phyloP scores from a whole-genome alignment of 1,140 invertebrate species.

The Drosophila tristis region DNA sequence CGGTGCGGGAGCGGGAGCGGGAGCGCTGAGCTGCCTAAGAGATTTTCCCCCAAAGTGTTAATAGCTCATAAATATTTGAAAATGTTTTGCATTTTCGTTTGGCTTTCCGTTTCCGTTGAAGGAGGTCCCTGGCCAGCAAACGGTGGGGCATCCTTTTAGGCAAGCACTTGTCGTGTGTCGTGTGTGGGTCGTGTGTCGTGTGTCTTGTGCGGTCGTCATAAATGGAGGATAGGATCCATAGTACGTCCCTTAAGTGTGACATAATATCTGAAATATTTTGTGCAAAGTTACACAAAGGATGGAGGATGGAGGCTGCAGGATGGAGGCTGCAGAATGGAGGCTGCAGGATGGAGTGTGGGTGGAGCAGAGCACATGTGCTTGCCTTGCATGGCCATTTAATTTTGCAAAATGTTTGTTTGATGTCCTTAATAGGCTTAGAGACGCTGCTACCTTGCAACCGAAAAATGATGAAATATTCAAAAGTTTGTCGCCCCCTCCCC shows the following conservation, averaged over 20 bases:
- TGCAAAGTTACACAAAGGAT: constrained; percentile 77
- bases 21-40: constrained; percentile 39
- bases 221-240: constrained; percentile 56
- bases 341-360: neutral
- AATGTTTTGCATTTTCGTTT: constrained; percentile 76
- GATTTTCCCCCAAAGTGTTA: constrained; percentile 71
- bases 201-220: constrained; percentile 70
- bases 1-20: constrained; percentile 26
- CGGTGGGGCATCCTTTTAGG: constrained; percentile 39
- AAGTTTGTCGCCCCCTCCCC: constrained; percentile 37
- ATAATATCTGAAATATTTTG: constrained; percentile 82
- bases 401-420: constrained; percentile 83
- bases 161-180: constrained; percentile 8
- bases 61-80: constrained; percentile 83
- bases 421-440: constrained; percentile 82
- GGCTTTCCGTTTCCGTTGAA: constrained; percentile 17
- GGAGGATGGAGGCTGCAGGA: constrained; percentile 6
- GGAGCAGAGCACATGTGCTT: constrained; percentile 66
- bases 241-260: constrained; percentile 78
- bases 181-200: constrained; percentile 6
- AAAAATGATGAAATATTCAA: constrained; percentile 77
- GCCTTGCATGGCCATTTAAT: constrained; percentile 81
- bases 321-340: neutral
- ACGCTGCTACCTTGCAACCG: constrained; percentile 49
- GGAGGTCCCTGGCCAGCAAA: constrained; percentile 2